Evolutionary conservation across 2,888 invertebrate species (phyloP).

Genomic region (Ephialtes manifestator): DNA sequence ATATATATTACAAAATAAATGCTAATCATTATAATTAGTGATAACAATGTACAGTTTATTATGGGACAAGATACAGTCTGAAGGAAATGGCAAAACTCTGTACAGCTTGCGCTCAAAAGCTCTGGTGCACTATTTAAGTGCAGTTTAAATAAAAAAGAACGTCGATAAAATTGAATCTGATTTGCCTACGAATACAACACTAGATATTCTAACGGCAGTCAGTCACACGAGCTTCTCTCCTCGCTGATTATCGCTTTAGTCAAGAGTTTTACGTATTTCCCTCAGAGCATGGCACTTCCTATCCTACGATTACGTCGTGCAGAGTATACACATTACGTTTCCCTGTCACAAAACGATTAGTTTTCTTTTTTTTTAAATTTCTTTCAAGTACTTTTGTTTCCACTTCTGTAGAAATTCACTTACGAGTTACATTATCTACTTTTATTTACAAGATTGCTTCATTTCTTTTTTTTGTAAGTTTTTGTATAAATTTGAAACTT

Average conservation of each 20-base stretch:
- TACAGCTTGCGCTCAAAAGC: constrained; percentile 22
- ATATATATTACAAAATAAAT: constrained; percentile 76
- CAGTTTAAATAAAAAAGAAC: constrained; percentile 8
- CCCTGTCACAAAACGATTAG: constrained; percentile 56
- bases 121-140: constrained; percentile 4
- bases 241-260: constrained; percentile 31
- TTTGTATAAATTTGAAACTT: constrained; percentile 71
- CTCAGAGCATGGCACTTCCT: constrained; percentile 85
- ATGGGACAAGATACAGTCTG: constrained; percentile 66
- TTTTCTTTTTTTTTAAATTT: constrained; percentile 48
- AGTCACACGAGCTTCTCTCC: constrained; percentile 38
- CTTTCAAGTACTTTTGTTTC: constrained; percentile 69
- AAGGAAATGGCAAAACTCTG: constrained; percentile 63
- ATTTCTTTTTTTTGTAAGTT: constrained; percentile 62
- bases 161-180: constrained; percentile 20
- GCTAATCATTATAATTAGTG: constrained; percentile 80
- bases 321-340: constrained; percentile 36
- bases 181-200: constrained; percentile 8
- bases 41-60: constrained; percentile 80
- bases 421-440: constrained; percentile 54
- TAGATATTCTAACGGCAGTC: constrained; percentile 59
- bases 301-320: constrained; percentile 78
- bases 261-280: constrained; percentile 71
- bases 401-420: constrained; percentile 56
- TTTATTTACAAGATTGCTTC: constrained; percentile 74